Conservation (phyloP, 2,113 vertebrate genomes). For the Corvus cornix region DNA sequence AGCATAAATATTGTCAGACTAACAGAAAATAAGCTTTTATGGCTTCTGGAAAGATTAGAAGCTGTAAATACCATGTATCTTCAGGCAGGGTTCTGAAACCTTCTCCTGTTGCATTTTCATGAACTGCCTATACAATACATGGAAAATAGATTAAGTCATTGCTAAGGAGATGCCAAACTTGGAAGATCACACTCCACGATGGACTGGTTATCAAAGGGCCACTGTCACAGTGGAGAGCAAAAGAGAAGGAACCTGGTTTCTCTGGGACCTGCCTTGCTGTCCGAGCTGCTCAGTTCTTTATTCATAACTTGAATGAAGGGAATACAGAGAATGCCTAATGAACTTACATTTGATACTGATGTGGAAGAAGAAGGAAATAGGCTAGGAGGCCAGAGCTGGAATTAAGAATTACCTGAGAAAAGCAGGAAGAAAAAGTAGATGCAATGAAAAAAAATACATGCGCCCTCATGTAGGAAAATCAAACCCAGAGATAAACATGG, state of each 20-base stretch:
- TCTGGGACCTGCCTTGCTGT: neutral
- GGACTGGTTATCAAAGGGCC: neutral
- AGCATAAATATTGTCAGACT: neutral
- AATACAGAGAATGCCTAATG: neutral
- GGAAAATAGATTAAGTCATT: neutral
- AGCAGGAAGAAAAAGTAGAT: neutral
- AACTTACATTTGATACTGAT: neutral
- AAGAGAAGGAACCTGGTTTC: neutral
- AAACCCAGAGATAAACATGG: neutral
- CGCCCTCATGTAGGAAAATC: neutral
- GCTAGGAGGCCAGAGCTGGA: neutral
- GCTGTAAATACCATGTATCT: neutral
- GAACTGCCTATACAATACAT: neutral
- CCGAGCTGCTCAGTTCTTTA: neutral
- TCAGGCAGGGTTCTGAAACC: neutral
- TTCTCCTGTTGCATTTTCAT: neutral
- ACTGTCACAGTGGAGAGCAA: rapidly evolving
- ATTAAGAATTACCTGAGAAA: neutral
- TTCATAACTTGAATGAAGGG: neutral
- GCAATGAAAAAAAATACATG: neutral
- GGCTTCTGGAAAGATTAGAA: neutral
- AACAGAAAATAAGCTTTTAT: neutral
- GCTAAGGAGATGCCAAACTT: neutral
- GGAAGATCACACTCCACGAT: neutral
- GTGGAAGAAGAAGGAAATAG: neutral